phyloP scores from a whole-genome alignment of 1,140 invertebrate species.

The Branchinecta lindahli region DNA sequence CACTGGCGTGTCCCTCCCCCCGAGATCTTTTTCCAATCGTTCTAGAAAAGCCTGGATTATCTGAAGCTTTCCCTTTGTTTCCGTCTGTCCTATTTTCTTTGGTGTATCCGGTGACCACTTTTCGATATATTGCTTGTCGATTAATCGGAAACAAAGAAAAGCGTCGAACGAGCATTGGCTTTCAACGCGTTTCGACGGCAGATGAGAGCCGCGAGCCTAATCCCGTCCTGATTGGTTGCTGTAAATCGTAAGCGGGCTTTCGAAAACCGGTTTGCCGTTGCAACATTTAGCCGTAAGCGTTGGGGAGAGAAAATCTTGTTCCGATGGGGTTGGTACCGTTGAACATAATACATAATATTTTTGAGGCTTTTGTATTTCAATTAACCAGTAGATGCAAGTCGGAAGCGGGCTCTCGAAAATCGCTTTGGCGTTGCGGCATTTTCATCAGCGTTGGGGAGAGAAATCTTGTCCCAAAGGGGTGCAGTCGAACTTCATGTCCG shows the following conservation, averaged over 20 bases:
- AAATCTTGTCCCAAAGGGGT: too few species aligned
- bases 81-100: neutral
- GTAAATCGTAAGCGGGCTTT: neutral
- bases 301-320: too few species aligned
- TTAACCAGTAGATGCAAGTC: too few species aligned
- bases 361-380: too few species aligned
- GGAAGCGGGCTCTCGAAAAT: too few species aligned
- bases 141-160: neutral
- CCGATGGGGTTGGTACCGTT: too few species aligned
- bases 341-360: too few species aligned
- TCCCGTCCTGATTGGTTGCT: neutral
- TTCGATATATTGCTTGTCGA: slow-evolving; percentile 10
- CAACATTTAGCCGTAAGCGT: too few species aligned
- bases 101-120: slow-evolving; percentile 7
- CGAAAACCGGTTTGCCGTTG: too few species aligned
- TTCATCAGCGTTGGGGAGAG: too few species aligned
- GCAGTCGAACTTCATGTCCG: too few species aligned
- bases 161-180: neutral
- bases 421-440: too few species aligned
- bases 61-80: neutral
- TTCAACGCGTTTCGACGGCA: neutral
- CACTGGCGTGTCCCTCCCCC: neutral
- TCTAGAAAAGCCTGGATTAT: slow-evolving; percentile 7
- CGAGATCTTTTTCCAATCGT: slow-evolving; percentile 10
- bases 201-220: neutral